Conservation (phyloP, 2,797 vertebrate species). For the Alauda arvensis region DNA sequence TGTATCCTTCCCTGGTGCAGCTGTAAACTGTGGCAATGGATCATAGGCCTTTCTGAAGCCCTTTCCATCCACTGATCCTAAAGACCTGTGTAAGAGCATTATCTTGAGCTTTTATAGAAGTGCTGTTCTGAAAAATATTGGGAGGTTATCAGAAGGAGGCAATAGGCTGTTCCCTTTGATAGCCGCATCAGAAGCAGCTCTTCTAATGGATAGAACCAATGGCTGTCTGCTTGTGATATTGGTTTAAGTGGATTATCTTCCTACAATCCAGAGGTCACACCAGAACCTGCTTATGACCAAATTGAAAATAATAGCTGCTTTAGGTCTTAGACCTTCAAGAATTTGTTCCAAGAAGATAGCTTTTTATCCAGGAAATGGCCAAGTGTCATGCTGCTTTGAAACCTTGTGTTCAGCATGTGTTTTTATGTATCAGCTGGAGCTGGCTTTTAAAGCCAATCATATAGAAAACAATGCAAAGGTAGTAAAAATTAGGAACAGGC, state of each 20-base stretch:
- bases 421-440: not conserved
- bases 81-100: not conserved
- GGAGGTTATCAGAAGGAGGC: not conserved
- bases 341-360: not conserved
- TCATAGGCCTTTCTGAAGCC: not conserved
- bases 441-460: not conserved
- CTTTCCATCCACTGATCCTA: not conserved
- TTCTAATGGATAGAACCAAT: not conserved
- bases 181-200: not conserved
- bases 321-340: constrained; percentile 3
- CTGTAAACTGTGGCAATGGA: not conserved
- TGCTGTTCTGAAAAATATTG: not conserved
- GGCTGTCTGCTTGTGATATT: constrained; percentile 4
- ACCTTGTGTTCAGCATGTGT: not conserved
- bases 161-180: not conserved
- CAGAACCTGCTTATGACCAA: not conserved
- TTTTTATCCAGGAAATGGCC: not conserved
- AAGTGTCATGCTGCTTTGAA: not conserved
- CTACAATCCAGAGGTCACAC: not conserved
- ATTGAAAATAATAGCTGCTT: constrained; percentile 20
- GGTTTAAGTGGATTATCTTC: constrained; percentile 32
- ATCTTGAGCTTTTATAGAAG: not conserved
- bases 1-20: not conserved
- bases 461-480: not conserved
- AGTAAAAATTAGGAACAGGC: not conserved